Evolutionary conservation across 1,140 invertebrate species (phyloP).

Genomic region (Rhagoletis pomonella): DNA sequence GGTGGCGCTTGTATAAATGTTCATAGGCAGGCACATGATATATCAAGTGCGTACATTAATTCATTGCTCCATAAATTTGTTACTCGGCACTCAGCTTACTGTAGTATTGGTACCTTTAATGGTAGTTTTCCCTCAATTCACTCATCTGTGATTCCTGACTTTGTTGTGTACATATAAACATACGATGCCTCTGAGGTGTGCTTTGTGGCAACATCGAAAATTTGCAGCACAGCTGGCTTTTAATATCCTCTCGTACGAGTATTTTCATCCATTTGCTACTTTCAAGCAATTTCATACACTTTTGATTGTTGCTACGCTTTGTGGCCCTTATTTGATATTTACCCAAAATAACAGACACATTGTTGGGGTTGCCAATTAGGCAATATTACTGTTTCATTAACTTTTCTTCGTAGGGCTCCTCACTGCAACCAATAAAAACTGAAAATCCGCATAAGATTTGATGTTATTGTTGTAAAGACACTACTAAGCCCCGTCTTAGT

Average conservation of each 20-base stretch:
- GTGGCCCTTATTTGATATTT: not conserved
- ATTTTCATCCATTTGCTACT: not conserved
- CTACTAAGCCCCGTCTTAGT: too few relatives aligned
- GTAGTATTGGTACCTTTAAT: not conserved
- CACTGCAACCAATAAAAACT: too few relatives aligned
- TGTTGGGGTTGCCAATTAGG: not conserved
- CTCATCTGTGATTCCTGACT: not conserved
- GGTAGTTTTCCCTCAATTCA: not conserved
- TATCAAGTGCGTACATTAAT: not conserved
- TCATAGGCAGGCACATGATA: not conserved
- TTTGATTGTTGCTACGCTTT: not conserved
- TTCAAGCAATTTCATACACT: conserved; percentile 3
- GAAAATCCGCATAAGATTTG: too few relatives aligned
- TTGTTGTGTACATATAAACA: not conserved
- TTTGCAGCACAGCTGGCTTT: not conserved
- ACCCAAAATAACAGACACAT: not conserved
- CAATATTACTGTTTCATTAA: not conserved
- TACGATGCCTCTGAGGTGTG: not conserved
- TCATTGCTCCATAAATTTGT: not conserved
- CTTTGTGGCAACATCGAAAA: not conserved
- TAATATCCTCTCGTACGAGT: not conserved
- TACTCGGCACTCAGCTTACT: not conserved
- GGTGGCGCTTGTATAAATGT: not conserved
- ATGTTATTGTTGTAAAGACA: too few relatives aligned
- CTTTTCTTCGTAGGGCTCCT: not conserved